These are phyloP conservation scores for Ceratosolen fusciceps DNA, from an alignment of 1,140 invertebrate genomes.

Conservation along the genomic window DNA sequence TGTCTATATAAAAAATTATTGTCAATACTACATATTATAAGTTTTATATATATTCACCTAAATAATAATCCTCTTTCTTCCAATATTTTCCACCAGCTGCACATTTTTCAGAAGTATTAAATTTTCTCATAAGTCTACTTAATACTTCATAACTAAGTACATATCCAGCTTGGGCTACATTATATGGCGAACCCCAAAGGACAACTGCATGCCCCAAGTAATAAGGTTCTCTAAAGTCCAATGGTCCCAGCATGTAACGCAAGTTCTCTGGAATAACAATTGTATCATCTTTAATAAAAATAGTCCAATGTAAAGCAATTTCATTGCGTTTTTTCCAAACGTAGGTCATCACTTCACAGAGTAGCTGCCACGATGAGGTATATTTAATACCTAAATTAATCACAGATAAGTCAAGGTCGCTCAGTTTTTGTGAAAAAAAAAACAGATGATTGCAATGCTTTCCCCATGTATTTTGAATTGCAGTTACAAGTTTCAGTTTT, in stretches of 20 bases:
- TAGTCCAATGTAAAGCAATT: constrained; percentile 64
- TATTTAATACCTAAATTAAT: constrained; percentile 61
- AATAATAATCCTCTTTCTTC: constrained; percentile 74
- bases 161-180: constrained; percentile 71
- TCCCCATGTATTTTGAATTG: constrained; percentile 66
- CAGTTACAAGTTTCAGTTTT: constrained; percentile 58
- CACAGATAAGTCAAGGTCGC: constrained; percentile 53
- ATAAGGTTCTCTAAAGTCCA: constrained; percentile 64
- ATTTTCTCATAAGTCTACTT: constrained; percentile 61
- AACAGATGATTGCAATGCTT: constrained; percentile 63
- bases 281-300: constrained; percentile 72
- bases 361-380: constrained; percentile 69
- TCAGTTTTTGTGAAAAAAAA: constrained; percentile 59
- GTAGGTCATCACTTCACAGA: constrained; percentile 67
- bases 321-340: constrained; percentile 56
- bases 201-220: constrained; percentile 72
- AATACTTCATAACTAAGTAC: constrained; percentile 69
- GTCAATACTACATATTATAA: background rate
- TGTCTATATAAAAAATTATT: background rate
- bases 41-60: constrained; percentile 61
- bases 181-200: constrained; percentile 71
- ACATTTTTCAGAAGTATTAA: constrained; percentile 67
- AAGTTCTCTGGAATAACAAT: constrained; percentile 71
- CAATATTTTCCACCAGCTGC: constrained; percentile 69
- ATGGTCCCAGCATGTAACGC: constrained; percentile 64